phyloP scores from a whole-genome alignment of 2,113 vertebrate species.

The Tetrao urogallus region DNA sequence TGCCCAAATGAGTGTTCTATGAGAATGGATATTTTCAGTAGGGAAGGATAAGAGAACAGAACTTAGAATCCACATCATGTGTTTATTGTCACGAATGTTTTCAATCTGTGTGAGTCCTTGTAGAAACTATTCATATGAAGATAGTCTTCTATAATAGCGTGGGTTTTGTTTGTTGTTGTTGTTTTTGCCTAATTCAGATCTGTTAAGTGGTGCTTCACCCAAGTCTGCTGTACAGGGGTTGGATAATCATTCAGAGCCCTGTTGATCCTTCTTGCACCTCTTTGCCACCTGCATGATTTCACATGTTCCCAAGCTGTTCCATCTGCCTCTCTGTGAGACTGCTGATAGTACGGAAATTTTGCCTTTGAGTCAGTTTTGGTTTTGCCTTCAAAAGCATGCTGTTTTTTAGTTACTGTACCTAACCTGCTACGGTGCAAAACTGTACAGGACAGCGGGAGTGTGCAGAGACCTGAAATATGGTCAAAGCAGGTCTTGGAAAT shows the following conservation, averaged over 20 bases:
- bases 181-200: background rate
- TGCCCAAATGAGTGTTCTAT: background rate
- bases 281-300: background rate
- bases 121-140: background rate
- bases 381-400: background rate
- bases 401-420: background rate
- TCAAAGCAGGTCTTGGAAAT: background rate
- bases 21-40: background rate
- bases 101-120: background rate
- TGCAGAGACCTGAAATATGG: background rate
- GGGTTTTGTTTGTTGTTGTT: no score
- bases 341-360: background rate
- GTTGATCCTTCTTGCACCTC: background rate
- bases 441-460: background rate
- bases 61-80: background rate
- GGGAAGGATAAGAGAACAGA: background rate
- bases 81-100: background rate
- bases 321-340: background rate
- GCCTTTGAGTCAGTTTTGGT: no score
- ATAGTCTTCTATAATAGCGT: fast-evolving
- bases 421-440: background rate
- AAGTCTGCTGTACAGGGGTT: background rate
- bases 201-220: background rate
- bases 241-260: background rate
- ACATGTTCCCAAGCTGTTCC: background rate